phyloP scores from a whole-genome alignment of 2,888 invertebrate species.

The Papilio elwesi region DNA sequence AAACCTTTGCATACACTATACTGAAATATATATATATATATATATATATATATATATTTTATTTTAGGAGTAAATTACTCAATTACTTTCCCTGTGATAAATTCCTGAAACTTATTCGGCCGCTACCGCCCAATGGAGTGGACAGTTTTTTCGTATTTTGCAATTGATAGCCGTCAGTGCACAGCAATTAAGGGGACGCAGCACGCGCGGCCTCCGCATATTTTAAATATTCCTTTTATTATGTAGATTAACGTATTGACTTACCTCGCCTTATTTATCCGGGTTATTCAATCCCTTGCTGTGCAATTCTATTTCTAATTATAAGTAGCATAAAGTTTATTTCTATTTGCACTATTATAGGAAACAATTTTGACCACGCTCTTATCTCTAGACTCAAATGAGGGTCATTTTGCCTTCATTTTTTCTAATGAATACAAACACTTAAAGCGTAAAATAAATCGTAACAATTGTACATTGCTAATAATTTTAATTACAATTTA shows the following conservation, averaged over 20 bases:
- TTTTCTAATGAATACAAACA: conserved; percentile 16
- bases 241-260: conserved; percentile 82
- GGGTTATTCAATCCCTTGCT: conserved; percentile 41
- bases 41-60: no score
- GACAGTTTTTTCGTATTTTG: conserved; percentile 78
- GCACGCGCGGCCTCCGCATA: conserved; percentile 63
- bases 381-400: conserved; percentile 19
- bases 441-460: background rate
- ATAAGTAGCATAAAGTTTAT: background rate
- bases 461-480: background rate
- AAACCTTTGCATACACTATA: no score
- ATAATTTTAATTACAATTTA: background rate
- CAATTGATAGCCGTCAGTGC: conserved; percentile 78
- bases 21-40: no score
- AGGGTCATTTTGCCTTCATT: conserved; percentile 17
- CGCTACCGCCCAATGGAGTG: conserved; percentile 69
- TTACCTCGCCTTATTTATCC: conserved; percentile 53
- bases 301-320: conserved; percentile 9
- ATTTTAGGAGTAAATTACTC: conserved; percentile 50
- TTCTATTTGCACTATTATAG: background rate
- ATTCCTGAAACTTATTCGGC: conserved; percentile 67
- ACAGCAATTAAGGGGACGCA: conserved; percentile 73
- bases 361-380: conserved; percentile 24
- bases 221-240: conserved; percentile 78
- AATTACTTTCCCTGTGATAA: conserved; percentile 51